These are phyloP conservation scores for Eucera pruinosa DNA, from an alignment of 2,888 invertebrate species.

Conservation along the genomic window DNA sequence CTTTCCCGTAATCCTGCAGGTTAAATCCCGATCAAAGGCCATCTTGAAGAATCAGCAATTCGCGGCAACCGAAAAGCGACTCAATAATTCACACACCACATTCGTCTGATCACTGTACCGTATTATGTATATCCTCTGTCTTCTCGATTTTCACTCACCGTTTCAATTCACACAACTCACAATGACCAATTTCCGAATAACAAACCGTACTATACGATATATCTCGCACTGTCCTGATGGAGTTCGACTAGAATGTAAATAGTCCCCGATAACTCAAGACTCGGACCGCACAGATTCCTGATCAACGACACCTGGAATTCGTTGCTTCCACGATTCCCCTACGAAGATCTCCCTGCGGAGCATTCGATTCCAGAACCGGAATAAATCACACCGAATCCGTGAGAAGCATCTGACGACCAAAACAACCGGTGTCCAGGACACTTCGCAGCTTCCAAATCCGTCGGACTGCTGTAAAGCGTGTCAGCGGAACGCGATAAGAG, in stretches of 20 bases:
- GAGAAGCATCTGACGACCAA: too few relatives aligned
- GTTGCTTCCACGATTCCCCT: background rate
- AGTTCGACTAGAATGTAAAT: background rate
- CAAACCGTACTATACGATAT: background rate
- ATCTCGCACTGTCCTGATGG: background rate
- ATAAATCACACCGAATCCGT: background rate
- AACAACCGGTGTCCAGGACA: too few relatives aligned
- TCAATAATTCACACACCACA: slow-evolving; percentile 62
- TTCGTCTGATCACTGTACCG: slow-evolving; percentile 56
- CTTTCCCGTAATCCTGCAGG: slow-evolving; percentile 30
- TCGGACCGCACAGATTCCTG: too few relatives aligned
- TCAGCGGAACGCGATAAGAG: slow-evolving; percentile 20
- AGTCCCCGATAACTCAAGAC: background rate
- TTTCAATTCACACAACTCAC: slow-evolving; percentile 56
- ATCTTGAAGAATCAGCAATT: slow-evolving; percentile 41
- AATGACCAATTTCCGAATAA: background rate
- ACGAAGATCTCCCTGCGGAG: background rate
- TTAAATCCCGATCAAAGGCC: slow-evolving; percentile 42
- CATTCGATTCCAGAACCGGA: slow-evolving; percentile 1
- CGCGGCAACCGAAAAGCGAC: slow-evolving; percentile 31
- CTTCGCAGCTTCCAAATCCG: background rate
- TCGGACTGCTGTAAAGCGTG: slow-evolving; percentile 35
- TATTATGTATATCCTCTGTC: slow-evolving; percentile 10
- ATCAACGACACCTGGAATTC: background rate
- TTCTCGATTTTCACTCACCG: slow-evolving; percentile 48